Conservation (phyloP, 2,797 vertebrate species). For the Triplophysa yarkandensis region DNA sequence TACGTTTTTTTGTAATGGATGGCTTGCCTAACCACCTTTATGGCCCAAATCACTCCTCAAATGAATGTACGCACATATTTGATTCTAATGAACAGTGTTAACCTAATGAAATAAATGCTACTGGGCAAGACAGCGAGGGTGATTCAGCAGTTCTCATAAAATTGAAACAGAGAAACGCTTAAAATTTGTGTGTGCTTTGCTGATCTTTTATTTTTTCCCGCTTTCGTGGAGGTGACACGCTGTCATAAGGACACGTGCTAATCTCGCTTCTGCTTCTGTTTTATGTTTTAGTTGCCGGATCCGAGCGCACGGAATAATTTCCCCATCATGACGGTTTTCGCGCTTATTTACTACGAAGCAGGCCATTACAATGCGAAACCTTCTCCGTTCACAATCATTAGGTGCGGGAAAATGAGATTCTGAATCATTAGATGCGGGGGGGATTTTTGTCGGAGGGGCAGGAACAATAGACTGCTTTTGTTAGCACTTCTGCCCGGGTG, state of each 20-base stretch:
- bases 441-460: slow-evolving; percentile 71
- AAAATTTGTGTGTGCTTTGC: slow-evolving; percentile 26
- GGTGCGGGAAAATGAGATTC: slow-evolving; percentile 50
- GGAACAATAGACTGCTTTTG: slow-evolving; percentile 75
- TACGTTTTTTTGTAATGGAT: slow-evolving; percentile 53
- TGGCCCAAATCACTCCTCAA: slow-evolving; percentile 19
- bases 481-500: slow-evolving; percentile 66
- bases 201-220: slow-evolving; percentile 38
- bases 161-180: background rate
- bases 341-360: slow-evolving; percentile 44
- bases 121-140: background rate
- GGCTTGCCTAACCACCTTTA: slow-evolving; percentile 47
- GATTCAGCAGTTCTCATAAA: slow-evolving; percentile 27
- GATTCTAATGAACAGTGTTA: slow-evolving; percentile 22
- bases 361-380: slow-evolving; percentile 49
- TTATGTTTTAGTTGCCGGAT: slow-evolving; percentile 26
- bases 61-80: slow-evolving; percentile 25
- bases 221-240: slow-evolving; percentile 16
- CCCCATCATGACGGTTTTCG: slow-evolving; percentile 36
- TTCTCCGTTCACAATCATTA: slow-evolving; percentile 54
- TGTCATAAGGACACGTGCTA: slow-evolving; percentile 30
- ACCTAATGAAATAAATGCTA: slow-evolving; percentile 20
- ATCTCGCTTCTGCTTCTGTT: slow-evolving; percentile 28
- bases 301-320: slow-evolving; percentile 38
- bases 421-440: slow-evolving; percentile 54